A percentile compares a stretch with the other conserved stretches of the same genome.
phyloP scores from a whole-genome alignment of 2,888 invertebrate species.

The Julus scanicus region DNA sequence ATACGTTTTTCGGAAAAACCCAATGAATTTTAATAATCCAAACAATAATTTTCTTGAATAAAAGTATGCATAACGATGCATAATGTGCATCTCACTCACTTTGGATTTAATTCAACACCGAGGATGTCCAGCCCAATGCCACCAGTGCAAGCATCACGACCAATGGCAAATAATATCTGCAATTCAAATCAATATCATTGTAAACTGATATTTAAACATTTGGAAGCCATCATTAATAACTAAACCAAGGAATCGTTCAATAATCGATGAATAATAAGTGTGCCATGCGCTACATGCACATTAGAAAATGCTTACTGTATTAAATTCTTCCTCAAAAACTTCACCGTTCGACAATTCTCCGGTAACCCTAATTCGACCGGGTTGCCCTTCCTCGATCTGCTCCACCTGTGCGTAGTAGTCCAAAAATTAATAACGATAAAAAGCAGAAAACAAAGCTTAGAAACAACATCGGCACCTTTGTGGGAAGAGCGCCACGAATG shows the following conservation, averaged over 20 bases:
- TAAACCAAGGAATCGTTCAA: no score
- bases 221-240: no score
- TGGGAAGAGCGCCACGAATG: constrained; percentile 66
- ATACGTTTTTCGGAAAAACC: background rate
- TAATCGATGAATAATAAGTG: no score
- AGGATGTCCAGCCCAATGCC: constrained; percentile 68
- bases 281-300: no score
- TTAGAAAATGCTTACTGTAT: constrained; percentile 69
- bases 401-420: constrained; percentile 69
- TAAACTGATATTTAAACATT: no score
- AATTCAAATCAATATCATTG: no score
- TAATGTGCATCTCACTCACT: no score
- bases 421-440: constrained; percentile 48
- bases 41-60: no score
- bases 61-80: no score
- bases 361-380: constrained; percentile 66
- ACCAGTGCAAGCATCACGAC: constrained; percentile 71
- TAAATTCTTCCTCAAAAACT: constrained; percentile 68
- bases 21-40: no score
- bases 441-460: background rate
- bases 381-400: constrained; percentile 69
- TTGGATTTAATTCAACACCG: constrained; percentile 67
- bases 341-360: constrained; percentile 64
- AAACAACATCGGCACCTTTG: constrained; percentile 61
- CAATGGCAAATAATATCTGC: constrained; percentile 69